Base-by-base conservation (phyloP, 2,888 invertebrate genomes). In the Eristalinus sepulchralis region DNA sequence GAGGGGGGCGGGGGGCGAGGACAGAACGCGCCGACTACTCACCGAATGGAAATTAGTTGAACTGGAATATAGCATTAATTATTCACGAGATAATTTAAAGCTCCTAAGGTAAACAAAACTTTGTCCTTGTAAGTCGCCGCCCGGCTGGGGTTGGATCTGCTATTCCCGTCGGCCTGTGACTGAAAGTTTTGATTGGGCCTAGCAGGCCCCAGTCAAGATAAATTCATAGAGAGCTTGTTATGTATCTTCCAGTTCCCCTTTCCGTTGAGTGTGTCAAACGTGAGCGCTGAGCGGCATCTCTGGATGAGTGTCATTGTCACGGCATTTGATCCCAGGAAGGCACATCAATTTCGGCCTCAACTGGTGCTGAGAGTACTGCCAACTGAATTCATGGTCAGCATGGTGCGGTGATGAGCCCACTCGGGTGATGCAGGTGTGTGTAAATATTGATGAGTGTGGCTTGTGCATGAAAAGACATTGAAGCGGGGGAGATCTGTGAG, bases 91-190 rank as follows among this genome's bases (percentile, higher is more conserved):
- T 83, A 70, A 83, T 75, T 75, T 82, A 57, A 76, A 82, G 75
- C 63, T 81, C 76, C 59, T 62, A 71, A 71, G 68, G 81, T 73
- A 79, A 83, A 83, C 80, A 80, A 83, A 80, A 83, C 70, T 80
- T 83, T 70, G 75, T 83, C 80, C 68, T 80, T 83, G 64, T 17
- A 53, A 39, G 39, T 31, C 59, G 60, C 57, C 67, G 27, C 57
- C 63, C 64, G 36, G 8, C 34, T 24, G 39, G 22, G 63, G 9
- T 39, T 31, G n/a, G n/a, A 10, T 34, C 11, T 59, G 63, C 13
- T n/a, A 72, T 67, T 78, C 10, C 34, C 47, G 10, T 67, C 24
- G 66, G 60, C 11, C 34, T 73, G 27, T 59, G 39, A 59, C 47
- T 59, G 34, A 83, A 73, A 73, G 36, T 73, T 73, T 73, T 39